Percentiles rank a stretch among this genome's conserved stretches.
These are phyloP conservation scores for Drosophila paranaensis DNA, from an alignment of 2,888 invertebrate species.

Conservation along the genomic window DNA sequence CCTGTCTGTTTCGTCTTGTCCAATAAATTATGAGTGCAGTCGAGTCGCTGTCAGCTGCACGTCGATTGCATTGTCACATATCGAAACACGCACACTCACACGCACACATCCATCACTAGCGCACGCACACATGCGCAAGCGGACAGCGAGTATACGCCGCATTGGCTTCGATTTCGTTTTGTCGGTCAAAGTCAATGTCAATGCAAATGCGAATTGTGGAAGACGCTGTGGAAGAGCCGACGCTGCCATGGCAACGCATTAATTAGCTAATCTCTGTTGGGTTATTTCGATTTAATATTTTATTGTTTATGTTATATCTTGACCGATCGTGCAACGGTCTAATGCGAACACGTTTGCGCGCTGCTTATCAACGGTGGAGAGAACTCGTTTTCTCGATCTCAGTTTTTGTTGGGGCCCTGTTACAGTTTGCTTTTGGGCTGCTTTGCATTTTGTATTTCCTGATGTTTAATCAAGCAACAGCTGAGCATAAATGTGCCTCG, in stretches of 20 bases:
- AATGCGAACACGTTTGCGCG: conserved; percentile 53
- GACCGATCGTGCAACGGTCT: conserved; percentile 59
- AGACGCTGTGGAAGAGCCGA: conserved; percentile 17
- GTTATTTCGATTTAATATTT: conserved; percentile 8
- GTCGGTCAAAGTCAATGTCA: conserved; percentile 83
- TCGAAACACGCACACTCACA: background rate
- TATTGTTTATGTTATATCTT: conserved; percentile 16
- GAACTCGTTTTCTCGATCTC: conserved; percentile 55
- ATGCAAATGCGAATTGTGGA: conserved; percentile 68
- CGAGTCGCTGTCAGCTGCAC: conserved; percentile 12
- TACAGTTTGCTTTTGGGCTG: conserved; percentile 68
- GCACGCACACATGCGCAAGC: background rate
- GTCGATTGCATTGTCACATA: background rate
- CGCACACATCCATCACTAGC: background rate
- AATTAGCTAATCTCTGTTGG: conserved; percentile 35
- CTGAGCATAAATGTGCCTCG: conserved; percentile 17
- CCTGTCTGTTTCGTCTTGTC: conserved; percentile 3
- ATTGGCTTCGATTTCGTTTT: conserved; percentile 69
- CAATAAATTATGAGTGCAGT: conserved; percentile 10
- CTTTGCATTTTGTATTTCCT: conserved; percentile 76
- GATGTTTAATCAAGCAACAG: conserved; percentile 67
- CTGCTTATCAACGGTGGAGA: conserved; percentile 12
- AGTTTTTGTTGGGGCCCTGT: conserved; percentile 47
- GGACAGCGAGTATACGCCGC: conserved; percentile 54
- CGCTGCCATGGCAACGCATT: conserved; percentile 40